phyloP scores from a whole-genome alignment of 2,113 vertebrate species.

The Psammodynastes pulverulentus region DNA sequence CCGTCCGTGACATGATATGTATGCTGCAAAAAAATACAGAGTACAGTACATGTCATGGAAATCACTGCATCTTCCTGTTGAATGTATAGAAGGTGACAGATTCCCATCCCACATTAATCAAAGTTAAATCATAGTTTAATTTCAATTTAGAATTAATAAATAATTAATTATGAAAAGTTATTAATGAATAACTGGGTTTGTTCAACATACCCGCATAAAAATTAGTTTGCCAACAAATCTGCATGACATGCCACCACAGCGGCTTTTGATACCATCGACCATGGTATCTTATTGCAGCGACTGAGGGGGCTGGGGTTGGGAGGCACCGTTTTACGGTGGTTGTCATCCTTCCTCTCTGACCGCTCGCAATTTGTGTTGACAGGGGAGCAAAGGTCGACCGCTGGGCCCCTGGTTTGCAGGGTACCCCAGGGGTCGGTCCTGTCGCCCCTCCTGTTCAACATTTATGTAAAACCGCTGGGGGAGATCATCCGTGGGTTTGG shows the following conservation, averaged over 20 bases:
- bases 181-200: not conserved
- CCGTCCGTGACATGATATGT: not conserved
- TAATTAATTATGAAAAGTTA: not conserved
- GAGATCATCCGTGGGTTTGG: no score
- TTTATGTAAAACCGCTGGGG: no score
- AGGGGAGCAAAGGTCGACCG: no score
- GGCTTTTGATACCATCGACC: no score
- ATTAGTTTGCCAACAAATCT: not conserved
- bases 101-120: not conserved
- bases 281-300: no score
- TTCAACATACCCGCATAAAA: not conserved
- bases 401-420: no score
- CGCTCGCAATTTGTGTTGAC: no score
- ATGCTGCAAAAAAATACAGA: not conserved
- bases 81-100: not conserved
- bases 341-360: no score
- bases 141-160: not conserved
- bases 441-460: no score
- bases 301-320: no score
- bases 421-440: no score
- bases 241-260: not conserved
- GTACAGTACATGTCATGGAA: not conserved
- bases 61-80: not conserved
- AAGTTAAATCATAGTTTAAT: not conserved
- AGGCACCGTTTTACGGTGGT: no score